phyloP scores from a whole-genome alignment of 1,140 invertebrate species.

The Epicauta chinensis region DNA sequence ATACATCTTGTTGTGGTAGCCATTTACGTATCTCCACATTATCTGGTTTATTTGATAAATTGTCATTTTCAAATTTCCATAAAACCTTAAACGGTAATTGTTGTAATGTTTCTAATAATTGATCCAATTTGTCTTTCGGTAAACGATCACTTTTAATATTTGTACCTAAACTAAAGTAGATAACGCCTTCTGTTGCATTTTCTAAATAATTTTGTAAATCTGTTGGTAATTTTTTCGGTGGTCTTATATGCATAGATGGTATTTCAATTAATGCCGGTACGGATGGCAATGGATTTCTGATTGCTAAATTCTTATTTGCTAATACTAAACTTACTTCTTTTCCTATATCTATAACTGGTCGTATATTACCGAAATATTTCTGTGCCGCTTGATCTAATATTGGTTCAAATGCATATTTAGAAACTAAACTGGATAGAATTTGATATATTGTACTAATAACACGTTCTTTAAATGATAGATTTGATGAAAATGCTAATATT shows the following conservation, averaged over 20 bases:
- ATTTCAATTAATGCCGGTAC: constrained; percentile 47
- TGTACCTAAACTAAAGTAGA: constrained; percentile 52
- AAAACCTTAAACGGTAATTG: constrained; percentile 49
- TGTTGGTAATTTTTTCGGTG: constrained; percentile 39
- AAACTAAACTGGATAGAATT: constrained; percentile 7
- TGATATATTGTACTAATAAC: constrained; percentile 26
- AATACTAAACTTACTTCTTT: constrained; percentile 49
- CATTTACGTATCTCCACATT: constrained; percentile 61
- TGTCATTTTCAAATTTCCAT: constrained; percentile 49
- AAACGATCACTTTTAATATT: constrained; percentile 52
- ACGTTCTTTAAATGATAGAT: constrained; percentile 43
- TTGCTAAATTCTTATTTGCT: constrained; percentile 44
- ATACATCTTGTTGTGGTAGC: constrained; percentile 64
- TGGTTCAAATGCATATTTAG: neutral
- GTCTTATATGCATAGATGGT: constrained; percentile 46
- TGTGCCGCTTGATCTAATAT: constrained; percentile 35
- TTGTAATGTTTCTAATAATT: constrained; percentile 46
- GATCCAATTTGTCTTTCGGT: constrained; percentile 42
- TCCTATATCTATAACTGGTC: constrained; percentile 43
- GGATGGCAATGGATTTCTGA: constrained; percentile 42
- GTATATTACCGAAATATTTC: constrained; percentile 42
- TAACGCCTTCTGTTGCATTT: constrained; percentile 45
- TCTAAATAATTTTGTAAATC: constrained; percentile 43
- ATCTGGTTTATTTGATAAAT: constrained; percentile 47
- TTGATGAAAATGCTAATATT: constrained; percentile 28